phyloP scores from a whole-genome alignment of 2,797 vertebrate species.

The Nothura maculosa region DNA sequence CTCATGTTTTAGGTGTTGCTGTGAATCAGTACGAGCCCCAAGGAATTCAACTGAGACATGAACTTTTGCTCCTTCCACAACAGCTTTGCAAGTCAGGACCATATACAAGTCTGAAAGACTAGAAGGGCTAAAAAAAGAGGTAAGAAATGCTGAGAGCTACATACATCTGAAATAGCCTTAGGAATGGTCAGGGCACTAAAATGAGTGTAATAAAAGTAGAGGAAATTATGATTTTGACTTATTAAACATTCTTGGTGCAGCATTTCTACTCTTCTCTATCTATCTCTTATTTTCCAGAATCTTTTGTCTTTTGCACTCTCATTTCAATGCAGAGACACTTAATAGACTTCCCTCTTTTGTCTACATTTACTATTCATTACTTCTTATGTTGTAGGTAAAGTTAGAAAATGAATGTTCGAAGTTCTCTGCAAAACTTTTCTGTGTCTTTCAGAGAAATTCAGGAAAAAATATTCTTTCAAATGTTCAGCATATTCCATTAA shows the following conservation, averaged over 20 bases:
- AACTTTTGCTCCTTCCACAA: background rate
- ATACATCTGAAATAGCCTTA: background rate
- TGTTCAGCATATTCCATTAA: background rate
- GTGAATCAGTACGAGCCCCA: background rate
- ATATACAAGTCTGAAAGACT: background rate
- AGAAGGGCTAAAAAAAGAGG: background rate
- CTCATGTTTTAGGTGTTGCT: background rate
- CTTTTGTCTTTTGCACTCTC: background rate
- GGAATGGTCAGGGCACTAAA: background rate
- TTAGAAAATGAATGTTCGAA: background rate
- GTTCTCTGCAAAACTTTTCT: background rate
- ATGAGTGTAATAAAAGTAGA: background rate
- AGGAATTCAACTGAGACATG: background rate
- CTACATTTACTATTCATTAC: background rate
- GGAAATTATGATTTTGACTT: background rate
- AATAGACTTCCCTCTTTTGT: background rate
- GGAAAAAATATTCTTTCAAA: background rate
- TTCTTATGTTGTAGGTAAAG: background rate
- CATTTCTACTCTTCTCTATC: background rate
- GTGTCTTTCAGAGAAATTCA: background rate
- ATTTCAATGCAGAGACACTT: background rate
- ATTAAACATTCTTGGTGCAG: background rate
- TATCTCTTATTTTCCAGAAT: background rate
- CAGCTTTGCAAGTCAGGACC: background rate
- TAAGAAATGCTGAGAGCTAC: accelerated